Evolutionary conservation across 2,888 invertebrate genomes (phyloP), one percentile per base, ranked within the genome.

Genomic region (Torymus texanus): DNA sequence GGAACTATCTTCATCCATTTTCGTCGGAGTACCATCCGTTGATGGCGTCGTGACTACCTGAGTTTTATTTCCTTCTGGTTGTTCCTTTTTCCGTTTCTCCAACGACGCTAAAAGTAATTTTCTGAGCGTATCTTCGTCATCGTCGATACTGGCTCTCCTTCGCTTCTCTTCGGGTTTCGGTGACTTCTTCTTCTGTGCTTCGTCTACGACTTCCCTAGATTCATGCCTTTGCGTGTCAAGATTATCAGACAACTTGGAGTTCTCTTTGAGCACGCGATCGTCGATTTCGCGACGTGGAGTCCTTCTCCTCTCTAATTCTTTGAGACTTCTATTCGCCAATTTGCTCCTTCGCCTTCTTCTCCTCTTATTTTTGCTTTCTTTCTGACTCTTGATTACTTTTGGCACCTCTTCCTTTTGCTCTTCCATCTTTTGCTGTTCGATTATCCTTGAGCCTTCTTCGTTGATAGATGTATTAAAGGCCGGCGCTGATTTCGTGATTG

Each of bases 121-220:
- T 61, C 90, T 82, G 3, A 90, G 83, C n/a, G 83, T 85, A 65
- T 89, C 86, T 63, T 89, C 90, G 66, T 90, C 90, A n/a, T 90
- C 90, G 0, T 90, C 90, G 3, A 88, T 41, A 59, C 89, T 90
- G 12, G 41, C 13, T 21, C 68, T 71, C 12, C 53, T 41, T 14
- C 16, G 61, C 59, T 59, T 79, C 2, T 65, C 41, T 29, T 73
- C 5, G 66, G 61, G 14, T 50, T 51, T 61, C 56, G 55, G n/a
- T 56, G 63, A 51, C 5, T 78, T 58, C 18, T 55, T 53, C 11
- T 29, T 41, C 8, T 41, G 41, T 41, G 41, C 41, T 41, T 21
- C 50, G 24, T 63, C 21, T 21, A 21, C n/a, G 29, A 10, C 56
- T 24, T 62, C 12, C 1, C 53, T 16, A 4, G 41, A 41, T 8